These are phyloP conservation scores for Matsumyia berberina DNA, from an alignment of 2,888 invertebrate species.

Conservation along the genomic window DNA sequence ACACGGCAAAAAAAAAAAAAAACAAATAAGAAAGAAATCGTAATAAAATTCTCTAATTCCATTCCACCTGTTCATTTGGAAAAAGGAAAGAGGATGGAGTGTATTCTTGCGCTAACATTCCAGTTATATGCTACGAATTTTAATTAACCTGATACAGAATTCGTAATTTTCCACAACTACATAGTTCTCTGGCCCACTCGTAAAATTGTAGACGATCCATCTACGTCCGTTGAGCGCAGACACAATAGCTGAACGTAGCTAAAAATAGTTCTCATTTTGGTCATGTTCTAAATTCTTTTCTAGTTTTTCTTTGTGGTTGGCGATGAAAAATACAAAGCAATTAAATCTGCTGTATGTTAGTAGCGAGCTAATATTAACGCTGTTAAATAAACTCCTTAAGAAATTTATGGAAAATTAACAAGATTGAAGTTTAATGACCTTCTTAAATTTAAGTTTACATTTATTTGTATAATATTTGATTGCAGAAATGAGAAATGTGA, in stretches of 20 bases:
- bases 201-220: background rate
- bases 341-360: constrained; percentile 52
- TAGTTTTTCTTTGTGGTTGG: constrained; percentile 28
- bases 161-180: constrained; percentile 54
- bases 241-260: constrained; percentile 51
- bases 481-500: too few species aligned
- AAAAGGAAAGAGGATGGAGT: constrained; percentile 26
- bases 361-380: constrained; percentile 28
- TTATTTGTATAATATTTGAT: too few species aligned
- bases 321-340: constrained; percentile 34
- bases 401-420: too few species aligned
- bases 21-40: constrained; percentile 24
- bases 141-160: constrained; percentile 67
- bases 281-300: constrained; percentile 50
- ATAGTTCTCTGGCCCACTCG: constrained; percentile 8
- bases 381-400: too few species aligned
- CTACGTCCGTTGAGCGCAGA: constrained; percentile 42
- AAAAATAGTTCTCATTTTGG: constrained; percentile 69
- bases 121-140: constrained; percentile 55
- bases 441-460: too few species aligned
- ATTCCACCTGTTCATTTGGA: constrained; percentile 56
- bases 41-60: constrained; percentile 52
- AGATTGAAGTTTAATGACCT: too few species aligned
- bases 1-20: background rate
- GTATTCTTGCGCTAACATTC: constrained; percentile 47